Base-by-base conservation (phyloP, 2,797 vertebrate species). In the Pangasius sanitwongsei region DNA sequence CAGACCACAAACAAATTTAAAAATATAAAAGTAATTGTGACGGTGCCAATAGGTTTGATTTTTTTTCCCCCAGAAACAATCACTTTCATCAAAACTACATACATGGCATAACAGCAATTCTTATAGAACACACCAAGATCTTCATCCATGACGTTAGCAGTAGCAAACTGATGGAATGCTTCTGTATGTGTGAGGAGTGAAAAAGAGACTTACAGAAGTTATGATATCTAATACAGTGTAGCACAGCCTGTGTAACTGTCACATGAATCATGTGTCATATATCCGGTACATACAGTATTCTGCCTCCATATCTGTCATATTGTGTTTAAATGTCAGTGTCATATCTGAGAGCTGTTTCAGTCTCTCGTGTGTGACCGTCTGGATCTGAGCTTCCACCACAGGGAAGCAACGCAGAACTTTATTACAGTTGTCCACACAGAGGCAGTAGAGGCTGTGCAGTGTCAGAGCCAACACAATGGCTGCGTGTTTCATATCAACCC, bases 371-470 rank as follows among this genome's bases (percentile, higher is more conserved):
- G 86, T 61, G 77, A 78, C 82, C 13, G 84, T 18, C 20, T 81
- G 70, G 28, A 88, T 84, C 72, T 41, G 11, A 55, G 13, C 18
- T n/a, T 83, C 77, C 16, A 55, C 16, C 57, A 59, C 61, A 44
- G 82, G 50, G 63, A 88, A 77, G 69, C 1, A 80, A 20, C 25
- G 25, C 9, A 82, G 85, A 37, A 86, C 65, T 31, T 41, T 70
- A 74, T 57, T 86, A 91, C 91, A 93, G 89, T 83, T 87, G 65
- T 75, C 80, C 72, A 74, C 83, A 84, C 90, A 92, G 90, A 88
- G 13, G 75, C 82, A 87, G 86, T 84, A 87, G 12, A 90, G 90
- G 85, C 89, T 90, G 70, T 91, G 77, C 85, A 88, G 18, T 87
- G 63, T 48, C 90, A 44, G 34, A 82, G 53, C 16, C 86, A 87